These are phyloP conservation scores for Graptemys geographica DNA, from an alignment of 2,797 vertebrate species.

Conservation along the genomic window DNA sequence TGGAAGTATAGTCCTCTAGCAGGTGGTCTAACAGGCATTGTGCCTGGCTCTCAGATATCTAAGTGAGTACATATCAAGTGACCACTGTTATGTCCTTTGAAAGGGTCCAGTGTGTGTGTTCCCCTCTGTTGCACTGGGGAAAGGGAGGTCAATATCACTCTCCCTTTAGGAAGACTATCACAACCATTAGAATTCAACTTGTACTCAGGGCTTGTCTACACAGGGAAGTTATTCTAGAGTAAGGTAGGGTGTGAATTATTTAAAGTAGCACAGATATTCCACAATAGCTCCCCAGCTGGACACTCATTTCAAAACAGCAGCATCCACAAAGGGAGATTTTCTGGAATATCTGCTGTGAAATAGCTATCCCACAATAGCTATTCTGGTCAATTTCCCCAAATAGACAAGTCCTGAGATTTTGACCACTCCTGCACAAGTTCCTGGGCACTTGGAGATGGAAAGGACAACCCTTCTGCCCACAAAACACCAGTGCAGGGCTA, in stretches of 20 bases:
- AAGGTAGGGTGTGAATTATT: not conserved
- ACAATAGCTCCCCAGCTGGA: not conserved
- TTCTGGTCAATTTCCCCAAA: too few species aligned
- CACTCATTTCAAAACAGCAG: not conserved
- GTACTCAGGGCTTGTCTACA: not conserved
- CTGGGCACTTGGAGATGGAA: not conserved
- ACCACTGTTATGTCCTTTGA: not conserved
- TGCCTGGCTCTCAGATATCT: not conserved
- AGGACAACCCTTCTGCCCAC: not conserved
- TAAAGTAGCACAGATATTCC: not conserved
- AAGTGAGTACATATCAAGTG: not conserved
- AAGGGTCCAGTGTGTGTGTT: not conserved
- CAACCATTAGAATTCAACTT: not conserved
- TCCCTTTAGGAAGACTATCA: not conserved
- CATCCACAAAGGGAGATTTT: not conserved
- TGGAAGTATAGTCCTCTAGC: not conserved
- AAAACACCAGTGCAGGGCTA: not conserved
- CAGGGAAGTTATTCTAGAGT: not conserved
- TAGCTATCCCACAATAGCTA: too few species aligned
- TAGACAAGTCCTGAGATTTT: not conserved
- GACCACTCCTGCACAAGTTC: not conserved
- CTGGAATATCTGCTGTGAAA: not conserved
- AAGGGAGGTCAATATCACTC: not conserved
- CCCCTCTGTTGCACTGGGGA: not conserved
- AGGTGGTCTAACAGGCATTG: not conserved